Base-by-base conservation (phyloP, 2,113 vertebrate genomes). In the Tursiops truncatus region DNA sequence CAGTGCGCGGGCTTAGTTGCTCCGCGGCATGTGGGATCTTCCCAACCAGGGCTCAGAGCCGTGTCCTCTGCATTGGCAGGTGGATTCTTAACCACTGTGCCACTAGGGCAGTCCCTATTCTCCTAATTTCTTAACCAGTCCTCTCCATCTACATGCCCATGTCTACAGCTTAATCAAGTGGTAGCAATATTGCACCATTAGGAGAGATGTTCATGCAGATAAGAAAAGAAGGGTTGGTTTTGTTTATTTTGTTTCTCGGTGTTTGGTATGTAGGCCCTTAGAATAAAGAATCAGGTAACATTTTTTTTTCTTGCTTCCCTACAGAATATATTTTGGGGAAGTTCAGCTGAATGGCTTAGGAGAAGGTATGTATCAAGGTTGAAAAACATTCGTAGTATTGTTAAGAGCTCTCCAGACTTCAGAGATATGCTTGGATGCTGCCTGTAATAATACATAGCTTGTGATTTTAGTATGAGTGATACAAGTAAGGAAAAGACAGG, bases 241-340 rank as follows among this genome's bases (percentile, higher is more conserved):
- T 77, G 14, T 83, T 73, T 68, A 21, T 44, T 80, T 91, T 82
- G 73, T 79, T 89, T 95, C 68, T 67, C 8, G 6, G 14, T 47
- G 28, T 87, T 84, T 53, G 67, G 5, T 33, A 7, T 79, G 53
- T 8, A 50, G 83, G 7, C 38, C 26, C 33, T 91, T 83, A 97
- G 31, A 87, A 74, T 95, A 68, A 82, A 94, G 31, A 82, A 56
- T 63, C 26, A 44, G 13, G 6, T 80, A 70, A 95, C 44, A 44
- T 82, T 88, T 93, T 38, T 91, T 97, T 97, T 94, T 92, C 15
- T 94, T 97, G 82, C 63, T 88, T 98, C n/a, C 23, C 12, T 96
- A n/a, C 96, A 99, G 99, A 98, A 99, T 99, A 98, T 99, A 99
- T 98, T 99, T 99, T 97, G 99, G 99, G 33, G 99, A 99, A 98